Percentiles rank a stretch among this genome's conserved stretches.
Evolutionary conservation across 1,140 invertebrate species (phyloP).

Genomic region (Drosophila mojavensis): DNA sequence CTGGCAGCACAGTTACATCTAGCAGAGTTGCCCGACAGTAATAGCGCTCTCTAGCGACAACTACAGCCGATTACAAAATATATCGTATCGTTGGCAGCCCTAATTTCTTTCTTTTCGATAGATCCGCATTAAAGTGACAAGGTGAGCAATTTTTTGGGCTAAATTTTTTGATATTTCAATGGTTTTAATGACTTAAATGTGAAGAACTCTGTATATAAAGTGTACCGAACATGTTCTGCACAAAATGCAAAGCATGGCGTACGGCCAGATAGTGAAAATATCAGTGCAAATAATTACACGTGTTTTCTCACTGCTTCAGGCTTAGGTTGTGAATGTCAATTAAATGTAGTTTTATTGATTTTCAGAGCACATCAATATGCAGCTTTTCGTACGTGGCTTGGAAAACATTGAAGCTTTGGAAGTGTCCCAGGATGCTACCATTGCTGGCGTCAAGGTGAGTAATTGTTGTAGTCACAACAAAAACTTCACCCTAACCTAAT

Average conservation of each 20-base stretch:
- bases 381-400: conserved; percentile 83
- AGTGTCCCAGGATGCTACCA: conserved; percentile 77
- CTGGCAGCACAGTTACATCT: background rate
- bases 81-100: conserved; percentile 38
- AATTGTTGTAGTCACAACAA: conserved; percentile 19
- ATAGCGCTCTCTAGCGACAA: conserved; percentile 25
- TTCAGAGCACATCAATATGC: conserved; percentile 78
- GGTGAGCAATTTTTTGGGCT: conserved; percentile 62
- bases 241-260: conserved; percentile 18
- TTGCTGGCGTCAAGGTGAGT: conserved; percentile 80
- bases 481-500: conserved; percentile 62
- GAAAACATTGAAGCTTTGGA: conserved; percentile 77
- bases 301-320: conserved; percentile 43
- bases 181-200: conserved; percentile 23
- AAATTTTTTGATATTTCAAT: conserved; percentile 50
- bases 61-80: background rate
- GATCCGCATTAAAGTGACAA: conserved; percentile 81
- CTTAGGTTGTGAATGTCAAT: conserved; percentile 37
- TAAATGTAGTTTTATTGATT: conserved; percentile 51
- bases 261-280: conserved; percentile 18
- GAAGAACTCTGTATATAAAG: conserved; percentile 6
- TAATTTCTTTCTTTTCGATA: conserved; percentile 82
- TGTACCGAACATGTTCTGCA: conserved; percentile 17
- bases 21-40: conserved; percentile 7
- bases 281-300: conserved; percentile 44